phyloP scores from a whole-genome alignment of 2,797 vertebrate genomes.

The Leucoraja ocellata region DNA sequence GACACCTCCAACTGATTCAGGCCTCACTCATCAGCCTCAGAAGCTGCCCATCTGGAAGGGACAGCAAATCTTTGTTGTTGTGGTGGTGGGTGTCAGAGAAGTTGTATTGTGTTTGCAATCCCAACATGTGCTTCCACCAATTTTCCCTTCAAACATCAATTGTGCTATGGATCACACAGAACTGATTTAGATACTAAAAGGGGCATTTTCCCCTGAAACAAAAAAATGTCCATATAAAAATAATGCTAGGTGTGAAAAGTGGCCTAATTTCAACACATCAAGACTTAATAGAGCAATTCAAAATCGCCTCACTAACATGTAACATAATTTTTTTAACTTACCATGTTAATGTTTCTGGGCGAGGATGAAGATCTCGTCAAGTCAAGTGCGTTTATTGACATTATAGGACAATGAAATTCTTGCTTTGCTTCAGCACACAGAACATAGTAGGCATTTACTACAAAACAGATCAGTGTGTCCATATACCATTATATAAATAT shows the following conservation, averaged over 20 bases:
- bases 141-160: background rate
- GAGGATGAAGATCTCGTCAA: constrained; percentile 58
- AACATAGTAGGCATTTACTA: too few relatives aligned
- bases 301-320: background rate
- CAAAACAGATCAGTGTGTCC: too few relatives aligned
- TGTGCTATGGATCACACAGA: background rate
- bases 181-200: background rate
- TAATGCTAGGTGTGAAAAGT: background rate
- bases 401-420: too few relatives aligned
- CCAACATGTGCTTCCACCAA: background rate
- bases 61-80: background rate
- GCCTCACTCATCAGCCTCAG: background rate
- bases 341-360: constrained; percentile 60
- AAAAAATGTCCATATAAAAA: background rate
- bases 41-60: background rate
- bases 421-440: too few relatives aligned
- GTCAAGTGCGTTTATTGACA: too few relatives aligned
- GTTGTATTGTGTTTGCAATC: background rate
- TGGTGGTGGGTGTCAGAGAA: background rate
- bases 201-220: background rate
- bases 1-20: background rate
- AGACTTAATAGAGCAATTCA: background rate
- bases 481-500: too few relatives aligned
- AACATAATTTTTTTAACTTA: constrained; percentile 53
- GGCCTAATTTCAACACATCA: background rate